Conservation (phyloP, 2,113 vertebrate genomes). For the Channa maculata region DNA sequence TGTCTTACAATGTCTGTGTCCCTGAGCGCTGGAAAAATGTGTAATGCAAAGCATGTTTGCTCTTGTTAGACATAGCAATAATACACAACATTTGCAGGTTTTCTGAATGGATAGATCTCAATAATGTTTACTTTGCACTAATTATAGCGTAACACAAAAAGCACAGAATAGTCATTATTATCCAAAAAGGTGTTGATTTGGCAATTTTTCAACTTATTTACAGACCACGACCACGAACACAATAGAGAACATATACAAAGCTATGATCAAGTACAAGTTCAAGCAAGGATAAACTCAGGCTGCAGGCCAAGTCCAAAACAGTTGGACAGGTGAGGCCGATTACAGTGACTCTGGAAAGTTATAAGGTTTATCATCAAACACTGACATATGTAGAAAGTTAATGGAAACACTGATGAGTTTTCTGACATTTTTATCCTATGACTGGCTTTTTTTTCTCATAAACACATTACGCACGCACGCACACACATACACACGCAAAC, state of each 20-base stretch:
- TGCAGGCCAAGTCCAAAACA: slow-evolving; percentile 11
- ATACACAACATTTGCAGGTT: slow-evolving; percentile 54
- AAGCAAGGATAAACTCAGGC: background rate
- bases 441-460: no score
- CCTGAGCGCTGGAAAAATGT: slow-evolving; percentile 74
- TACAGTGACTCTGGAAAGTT: slow-evolving; percentile 10
- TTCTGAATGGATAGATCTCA: slow-evolving; percentile 42
- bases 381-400: background rate
- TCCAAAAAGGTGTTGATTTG: slow-evolving; percentile 60
- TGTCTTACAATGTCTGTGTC: slow-evolving; percentile 74
- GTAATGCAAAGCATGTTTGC: slow-evolving; percentile 70
- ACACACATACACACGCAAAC: slow-evolving; percentile 1
- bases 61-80: slow-evolving; percentile 50
- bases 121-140: slow-evolving; percentile 63
- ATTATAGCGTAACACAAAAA: slow-evolving; percentile 66
- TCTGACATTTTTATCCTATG: background rate
- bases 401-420: slow-evolving; percentile 15
- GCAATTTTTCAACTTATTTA: slow-evolving; percentile 50
- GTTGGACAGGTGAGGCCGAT: slow-evolving; percentile 19
- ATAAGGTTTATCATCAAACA: no score
- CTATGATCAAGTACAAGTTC: slow-evolving; percentile 28
- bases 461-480: no score
- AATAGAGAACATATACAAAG: slow-evolving; percentile 23
- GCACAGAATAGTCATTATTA: slow-evolving; percentile 40
- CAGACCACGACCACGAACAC: slow-evolving; percentile 43